Evolutionary conservation across 2,113 vertebrate genomes (phyloP), one percentile per base, ranked within the genome.

Genomic region (Holacanthus passer): DNA sequence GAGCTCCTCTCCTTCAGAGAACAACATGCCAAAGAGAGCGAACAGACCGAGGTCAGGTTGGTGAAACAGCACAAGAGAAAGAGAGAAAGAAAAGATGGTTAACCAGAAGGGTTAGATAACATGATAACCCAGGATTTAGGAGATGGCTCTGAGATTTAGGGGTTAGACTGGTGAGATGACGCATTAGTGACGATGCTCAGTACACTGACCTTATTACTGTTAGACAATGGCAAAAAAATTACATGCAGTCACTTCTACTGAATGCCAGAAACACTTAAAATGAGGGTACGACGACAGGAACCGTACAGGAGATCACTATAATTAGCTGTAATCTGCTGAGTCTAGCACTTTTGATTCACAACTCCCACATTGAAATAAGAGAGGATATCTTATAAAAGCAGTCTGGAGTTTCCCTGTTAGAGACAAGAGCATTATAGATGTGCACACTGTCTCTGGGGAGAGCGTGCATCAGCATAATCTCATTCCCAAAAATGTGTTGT

Each of bases 1-100:
- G 79, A 95, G 91, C 91, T 96, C 95, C 92, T 96, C 95, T 87
- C 96, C 96, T 96, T 94, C 87, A 93, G 88, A 93, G 87, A 88
- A 92, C 84, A 89, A 92, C 86, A 89, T 89, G 87, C 89, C 88
- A 92, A 89, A 92, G 90, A 92, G 89, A 91, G 89, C 88, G 86
- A 89, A 94, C 75, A 91, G 82, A 91, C 82, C 73, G 59, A 81
- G 81, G 91, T 92, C 92, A 93, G 92, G 91, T 88, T 83, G 89
- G 79, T 88, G 85, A 92, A 81, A 91, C 80, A 86, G 87, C 87
- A 84, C 62, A 81, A 85, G 87, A 80, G 79, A 87, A 80, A 82
- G 74, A 83, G 87, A 88, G 79, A 91, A 83, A 91, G 60, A 92
- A 84, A 45, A 60, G 55, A 32, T 47, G 48, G 87, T 89, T 90